Evolutionary conservation across 2,888 invertebrate species (phyloP).

Genomic region (Oxycera nigricornis): DNA sequence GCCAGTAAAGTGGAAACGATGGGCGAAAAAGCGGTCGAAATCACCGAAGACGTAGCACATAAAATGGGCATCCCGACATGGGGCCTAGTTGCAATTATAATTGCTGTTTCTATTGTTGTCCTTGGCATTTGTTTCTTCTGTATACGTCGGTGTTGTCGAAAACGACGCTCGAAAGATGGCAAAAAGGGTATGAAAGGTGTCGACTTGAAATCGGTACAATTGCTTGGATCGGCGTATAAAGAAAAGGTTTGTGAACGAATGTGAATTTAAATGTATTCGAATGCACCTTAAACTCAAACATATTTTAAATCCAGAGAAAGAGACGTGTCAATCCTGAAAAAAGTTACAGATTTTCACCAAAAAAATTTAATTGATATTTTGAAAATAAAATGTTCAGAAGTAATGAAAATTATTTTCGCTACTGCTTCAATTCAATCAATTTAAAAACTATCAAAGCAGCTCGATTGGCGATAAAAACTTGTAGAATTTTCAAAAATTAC

Average conservation of each 20-base stretch:
- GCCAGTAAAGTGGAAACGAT: slow-evolving; percentile 53
- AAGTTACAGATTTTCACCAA: no score
- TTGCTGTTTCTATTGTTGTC: slow-evolving; percentile 79
- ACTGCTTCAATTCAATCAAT: no score
- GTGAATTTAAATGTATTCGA: no score
- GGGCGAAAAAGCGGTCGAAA: slow-evolving; percentile 64
- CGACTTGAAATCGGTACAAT: slow-evolving; percentile 95
- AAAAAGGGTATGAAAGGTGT: slow-evolving; percentile 95
- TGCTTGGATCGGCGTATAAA: slow-evolving; percentile 95
- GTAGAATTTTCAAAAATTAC: no score
- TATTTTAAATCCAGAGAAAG: no score
- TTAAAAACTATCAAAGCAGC: no score
- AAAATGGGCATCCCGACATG: slow-evolving; percentile 83
- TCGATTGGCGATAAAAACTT: no score
- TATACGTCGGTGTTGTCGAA: slow-evolving; percentile 90
- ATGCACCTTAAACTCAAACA: no score
- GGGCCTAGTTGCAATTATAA: slow-evolving; percentile 84
- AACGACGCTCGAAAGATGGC: slow-evolving; percentile 90
- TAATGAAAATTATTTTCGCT: no score
- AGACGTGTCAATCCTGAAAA: no score
- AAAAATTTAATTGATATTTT: no score
- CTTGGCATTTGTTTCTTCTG: slow-evolving; percentile 90
- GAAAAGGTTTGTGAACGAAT: slow-evolving; percentile 98
- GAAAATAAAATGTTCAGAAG: no score
- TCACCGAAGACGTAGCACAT: slow-evolving; percentile 70